phyloP scores from a whole-genome alignment of 2,113 vertebrate genomes.

The Pungitius pungitius region DNA sequence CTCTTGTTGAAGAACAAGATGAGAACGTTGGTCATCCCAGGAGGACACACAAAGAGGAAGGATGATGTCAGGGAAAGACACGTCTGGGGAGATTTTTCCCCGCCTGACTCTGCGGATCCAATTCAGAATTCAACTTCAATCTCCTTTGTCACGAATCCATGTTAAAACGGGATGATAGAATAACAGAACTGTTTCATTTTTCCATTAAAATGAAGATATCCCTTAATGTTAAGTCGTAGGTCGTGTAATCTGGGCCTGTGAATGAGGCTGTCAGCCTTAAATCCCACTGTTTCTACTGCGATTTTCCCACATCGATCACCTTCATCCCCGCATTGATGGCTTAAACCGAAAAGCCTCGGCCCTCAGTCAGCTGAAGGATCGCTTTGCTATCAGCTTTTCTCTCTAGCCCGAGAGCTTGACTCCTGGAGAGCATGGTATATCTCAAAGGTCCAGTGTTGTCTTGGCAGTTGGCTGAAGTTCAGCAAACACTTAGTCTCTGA shows the following conservation, averaged over 20 bases:
- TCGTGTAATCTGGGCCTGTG: conserved; percentile 8
- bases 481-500: conserved; percentile 66
- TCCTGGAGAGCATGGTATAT: conserved; percentile 67
- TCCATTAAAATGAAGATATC: conserved; percentile 9
- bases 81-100: conserved; percentile 45
- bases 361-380: conserved; percentile 61
- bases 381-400: conserved; percentile 64
- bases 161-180: not conserved
- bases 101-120: conserved; percentile 54
- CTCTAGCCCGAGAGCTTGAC: conserved; percentile 59
- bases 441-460: conserved; percentile 61
- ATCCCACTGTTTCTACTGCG: conserved; percentile 36
- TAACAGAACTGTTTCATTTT: conserved; percentile 6
- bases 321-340: conserved; percentile 47
- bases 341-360: conserved; percentile 49
- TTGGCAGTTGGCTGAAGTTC: conserved; percentile 59
- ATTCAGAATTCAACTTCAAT: conserved; percentile 25
- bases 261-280: conserved; percentile 40
- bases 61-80: conserved; percentile 73
- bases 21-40: conserved; percentile 57
- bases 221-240: not conserved
- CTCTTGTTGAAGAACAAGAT: conserved; percentile 65
- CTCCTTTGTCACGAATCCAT: not conserved
- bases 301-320: conserved; percentile 62
- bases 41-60: conserved; percentile 54